A percentile compares a stretch with the other conserved stretches of the same genome.
Evolutionary conservation across 2,113 vertebrate genomes (phyloP).

Genomic region (Phycodurus eques): DNA sequence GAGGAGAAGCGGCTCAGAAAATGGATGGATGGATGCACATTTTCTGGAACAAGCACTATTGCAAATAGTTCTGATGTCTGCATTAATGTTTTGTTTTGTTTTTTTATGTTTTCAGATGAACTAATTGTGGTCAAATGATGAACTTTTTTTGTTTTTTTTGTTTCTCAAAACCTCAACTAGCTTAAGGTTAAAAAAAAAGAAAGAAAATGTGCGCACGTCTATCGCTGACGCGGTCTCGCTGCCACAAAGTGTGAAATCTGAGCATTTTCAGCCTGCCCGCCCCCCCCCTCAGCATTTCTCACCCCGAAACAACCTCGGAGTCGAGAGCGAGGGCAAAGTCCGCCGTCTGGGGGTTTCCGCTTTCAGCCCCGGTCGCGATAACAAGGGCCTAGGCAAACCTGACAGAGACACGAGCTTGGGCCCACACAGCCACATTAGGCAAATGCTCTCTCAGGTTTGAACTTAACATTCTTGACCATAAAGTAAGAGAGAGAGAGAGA

Average conservation of each 20-base stretch:
- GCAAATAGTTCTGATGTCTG: neutral
- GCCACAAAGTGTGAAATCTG: conserved; percentile 45
- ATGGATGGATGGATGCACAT: too few relatives aligned
- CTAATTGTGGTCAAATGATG: neutral
- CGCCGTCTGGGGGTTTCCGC: conserved; percentile 54
- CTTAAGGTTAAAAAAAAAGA: conserved; percentile 8
- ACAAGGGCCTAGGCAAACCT: conserved; percentile 45
- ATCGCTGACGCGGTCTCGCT: neutral
- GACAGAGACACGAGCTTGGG: conserved; percentile 36
- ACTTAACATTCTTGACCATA: conserved; percentile 30
- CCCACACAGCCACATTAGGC: conserved; percentile 15
- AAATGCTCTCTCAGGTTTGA: conserved; percentile 36
- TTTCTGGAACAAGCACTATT: conserved; percentile 6
- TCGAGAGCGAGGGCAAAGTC: conserved; percentile 48
- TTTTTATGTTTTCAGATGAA: neutral
- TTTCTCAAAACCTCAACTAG: neutral
- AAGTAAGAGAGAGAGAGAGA: neutral
- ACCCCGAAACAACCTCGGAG: conserved; percentile 44
- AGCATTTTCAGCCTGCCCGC: conserved; percentile 41
- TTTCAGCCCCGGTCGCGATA: conserved; percentile 53
- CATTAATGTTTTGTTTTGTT: neutral
- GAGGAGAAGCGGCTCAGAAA: too few relatives aligned
- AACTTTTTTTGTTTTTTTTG: neutral
- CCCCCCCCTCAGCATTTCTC: conserved; percentile 40
- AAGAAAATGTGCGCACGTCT: conserved; percentile 8